These are phyloP conservation scores for Heliangelus exortis DNA, from an alignment of 2,797 vertebrate species.

Conservation along the genomic window DNA sequence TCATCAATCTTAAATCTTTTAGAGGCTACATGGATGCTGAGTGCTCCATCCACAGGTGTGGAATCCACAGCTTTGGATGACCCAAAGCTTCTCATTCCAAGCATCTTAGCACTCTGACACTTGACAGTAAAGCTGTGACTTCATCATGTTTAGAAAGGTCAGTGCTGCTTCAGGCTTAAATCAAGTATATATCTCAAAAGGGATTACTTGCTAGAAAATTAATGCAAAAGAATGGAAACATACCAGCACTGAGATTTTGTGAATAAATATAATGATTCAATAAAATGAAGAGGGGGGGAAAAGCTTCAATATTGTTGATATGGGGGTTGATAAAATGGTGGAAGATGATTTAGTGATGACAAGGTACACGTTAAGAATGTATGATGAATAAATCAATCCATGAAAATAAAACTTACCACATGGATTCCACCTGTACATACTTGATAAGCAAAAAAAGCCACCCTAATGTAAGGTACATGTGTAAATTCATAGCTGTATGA, in stretches of 20 bases:
- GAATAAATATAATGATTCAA: background rate
- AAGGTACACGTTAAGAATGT: background rate
- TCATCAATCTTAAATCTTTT: background rate
- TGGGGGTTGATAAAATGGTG: background rate
- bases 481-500: background rate
- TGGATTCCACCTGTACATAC: background rate
- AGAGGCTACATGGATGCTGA: background rate
- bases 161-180: background rate
- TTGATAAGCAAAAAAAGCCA: background rate
- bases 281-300: background rate
- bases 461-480: background rate
- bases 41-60: background rate
- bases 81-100: background rate
- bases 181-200: background rate
- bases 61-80: background rate
- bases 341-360: background rate
- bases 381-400: slow-evolving; percentile 1
- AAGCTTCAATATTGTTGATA: background rate
- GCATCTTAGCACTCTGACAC: background rate
- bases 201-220: slow-evolving; percentile 4
- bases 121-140: background rate
- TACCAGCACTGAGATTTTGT: background rate
- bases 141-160: background rate
- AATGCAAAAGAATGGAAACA: background rate
- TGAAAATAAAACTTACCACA: background rate